Evolutionary conservation across 1,140 invertebrate species (phyloP).

Genomic region (Sitobion miscanthi): DNA sequence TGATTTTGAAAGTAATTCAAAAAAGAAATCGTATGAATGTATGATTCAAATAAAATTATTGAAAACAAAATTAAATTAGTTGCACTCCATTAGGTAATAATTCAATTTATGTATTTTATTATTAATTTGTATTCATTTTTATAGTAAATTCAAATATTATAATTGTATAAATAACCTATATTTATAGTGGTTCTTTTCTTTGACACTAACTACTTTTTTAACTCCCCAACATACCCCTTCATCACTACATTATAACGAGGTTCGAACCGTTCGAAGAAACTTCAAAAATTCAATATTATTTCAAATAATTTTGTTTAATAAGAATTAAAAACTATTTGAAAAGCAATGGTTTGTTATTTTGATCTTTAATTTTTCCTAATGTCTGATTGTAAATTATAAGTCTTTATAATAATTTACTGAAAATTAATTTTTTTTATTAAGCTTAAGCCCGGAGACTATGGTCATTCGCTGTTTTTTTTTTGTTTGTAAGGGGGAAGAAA

Average conservation of each 20-base stretch:
- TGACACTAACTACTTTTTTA: not conserved
- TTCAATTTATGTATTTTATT: not conserved
- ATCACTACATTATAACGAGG: too few relatives aligned
- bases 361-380: not conserved
- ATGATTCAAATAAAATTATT: too few relatives aligned
- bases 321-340: not conserved
- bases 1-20: not conserved
- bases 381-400: not conserved
- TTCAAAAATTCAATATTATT: not conserved
- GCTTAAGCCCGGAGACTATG: too few relatives aligned
- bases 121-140: too few relatives aligned
- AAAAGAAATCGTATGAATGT: not conserved
- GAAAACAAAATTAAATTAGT: not conserved
- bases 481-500: too few relatives aligned
- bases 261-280: too few relatives aligned
- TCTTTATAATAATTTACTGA: not conserved
- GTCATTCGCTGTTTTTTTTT: too few relatives aligned
- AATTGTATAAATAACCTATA: not conserved
- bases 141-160: too few relatives aligned
- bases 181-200: not conserved
- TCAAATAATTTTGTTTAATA: not conserved
- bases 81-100: not conserved
- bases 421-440: too few relatives aligned
- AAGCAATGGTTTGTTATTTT: not conserved
- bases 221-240: not conserved